A percentile compares a stretch with the other conserved stretches of the same genome.
Conservation (phyloP, 2,797 vertebrate genomes). For the Lithobates pipiens region DNA sequence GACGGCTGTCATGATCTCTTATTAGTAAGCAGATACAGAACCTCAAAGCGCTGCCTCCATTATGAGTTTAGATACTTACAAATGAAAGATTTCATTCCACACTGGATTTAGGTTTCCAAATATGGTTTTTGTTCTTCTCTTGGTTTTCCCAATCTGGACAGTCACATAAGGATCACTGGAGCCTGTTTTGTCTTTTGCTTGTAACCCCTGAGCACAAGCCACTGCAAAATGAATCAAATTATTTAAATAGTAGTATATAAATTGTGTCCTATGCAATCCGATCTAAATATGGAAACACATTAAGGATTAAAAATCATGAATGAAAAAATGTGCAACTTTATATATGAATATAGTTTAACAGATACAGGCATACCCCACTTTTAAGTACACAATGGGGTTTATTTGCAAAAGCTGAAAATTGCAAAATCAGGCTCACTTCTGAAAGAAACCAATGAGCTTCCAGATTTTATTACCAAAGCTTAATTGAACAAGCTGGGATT, state of each 20-base stretch:
- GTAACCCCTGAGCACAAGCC: slow-evolving; percentile 94
- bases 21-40: slow-evolving; percentile 4
- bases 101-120: slow-evolving; percentile 97
- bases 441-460: no score
- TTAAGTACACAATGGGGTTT: no score
- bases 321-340: no score
- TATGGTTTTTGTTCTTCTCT: slow-evolving; percentile 95
- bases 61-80: slow-evolving; percentile 83
- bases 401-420: no score
- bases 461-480: no score
- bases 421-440: no score
- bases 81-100: slow-evolving; percentile 97
- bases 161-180: slow-evolving; percentile 98
- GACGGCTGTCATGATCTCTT: neutral
- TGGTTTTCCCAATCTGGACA: slow-evolving; percentile 97
- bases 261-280: neutral
- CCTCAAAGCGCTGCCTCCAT: neutral
- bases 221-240: slow-evolving; percentile 75
- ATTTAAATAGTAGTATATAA: neutral
- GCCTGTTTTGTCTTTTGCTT: slow-evolving; percentile 98
- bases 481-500: no score
- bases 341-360: no score
- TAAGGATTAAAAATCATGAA: neutral
- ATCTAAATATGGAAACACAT: neutral
- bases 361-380: no score